These are phyloP conservation scores for Acyrthosiphon pisum DNA, from an alignment of 1,140 invertebrate genomes.

Conservation along the genomic window DNA sequence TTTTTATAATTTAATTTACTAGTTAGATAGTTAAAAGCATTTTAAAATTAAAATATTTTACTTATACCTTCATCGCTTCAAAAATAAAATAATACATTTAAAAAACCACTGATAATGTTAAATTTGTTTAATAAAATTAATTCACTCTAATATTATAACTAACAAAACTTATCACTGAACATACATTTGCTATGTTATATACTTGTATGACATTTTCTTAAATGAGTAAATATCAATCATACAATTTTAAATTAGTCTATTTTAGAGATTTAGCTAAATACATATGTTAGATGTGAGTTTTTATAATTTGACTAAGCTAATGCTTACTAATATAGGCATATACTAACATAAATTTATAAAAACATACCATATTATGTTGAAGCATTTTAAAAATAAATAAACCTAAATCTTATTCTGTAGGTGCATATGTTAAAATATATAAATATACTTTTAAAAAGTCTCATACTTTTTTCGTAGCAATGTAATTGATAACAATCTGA, in stretches of 20 bases:
- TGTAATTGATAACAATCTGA: constrained; percentile 42
- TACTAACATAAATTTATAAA: background rate
- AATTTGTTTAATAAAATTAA: background rate
- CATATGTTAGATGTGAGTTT: background rate
- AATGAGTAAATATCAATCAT: background rate
- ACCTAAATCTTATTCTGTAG: too few species aligned
- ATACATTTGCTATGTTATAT: background rate
- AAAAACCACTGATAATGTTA: background rate
- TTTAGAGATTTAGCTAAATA: background rate
- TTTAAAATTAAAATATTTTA: background rate
- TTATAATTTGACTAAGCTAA: background rate
- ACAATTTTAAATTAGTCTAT: background rate
- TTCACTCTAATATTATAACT: background rate
- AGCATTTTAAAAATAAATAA: background rate
- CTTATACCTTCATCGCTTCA: too few species aligned
- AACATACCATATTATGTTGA: constrained; percentile 15
- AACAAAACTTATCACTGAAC: background rate
- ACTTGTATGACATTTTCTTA: background rate
- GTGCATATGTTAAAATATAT: background rate
- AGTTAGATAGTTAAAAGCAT: background rate
- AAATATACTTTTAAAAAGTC: background rate
- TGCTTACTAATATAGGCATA: background rate
- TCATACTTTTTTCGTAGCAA: constrained; percentile 33
- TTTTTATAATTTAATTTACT: background rate
- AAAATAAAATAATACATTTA: background rate